Conservation (phyloP, 2,113 vertebrate species). For the Anoura caudifer region DNA sequence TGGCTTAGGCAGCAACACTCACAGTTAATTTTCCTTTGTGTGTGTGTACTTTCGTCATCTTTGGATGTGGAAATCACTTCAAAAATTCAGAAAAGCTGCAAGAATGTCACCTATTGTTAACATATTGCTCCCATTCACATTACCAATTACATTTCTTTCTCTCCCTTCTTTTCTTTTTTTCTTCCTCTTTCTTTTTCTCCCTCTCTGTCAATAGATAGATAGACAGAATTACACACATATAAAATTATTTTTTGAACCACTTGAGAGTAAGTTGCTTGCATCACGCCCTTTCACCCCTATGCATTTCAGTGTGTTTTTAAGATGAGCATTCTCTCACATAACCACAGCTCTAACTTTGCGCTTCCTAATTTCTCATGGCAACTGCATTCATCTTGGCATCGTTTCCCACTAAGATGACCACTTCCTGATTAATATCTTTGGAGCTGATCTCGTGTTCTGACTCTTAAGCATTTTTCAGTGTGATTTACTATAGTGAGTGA, state of each 20-base stretch:
- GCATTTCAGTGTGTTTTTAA: neutral
- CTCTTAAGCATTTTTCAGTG: neutral
- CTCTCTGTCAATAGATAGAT: neutral
- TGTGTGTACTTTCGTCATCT: neutral
- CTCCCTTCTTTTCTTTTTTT: neutral
- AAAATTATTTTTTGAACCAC: neutral
- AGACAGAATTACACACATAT: neutral
- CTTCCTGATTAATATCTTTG: conserved; percentile 45
- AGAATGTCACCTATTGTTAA: neutral
- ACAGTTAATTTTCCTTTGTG: neutral
- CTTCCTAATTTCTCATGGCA: neutral
- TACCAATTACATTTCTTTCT: neutral
- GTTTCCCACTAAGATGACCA: neutral
- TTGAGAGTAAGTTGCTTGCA: neutral
- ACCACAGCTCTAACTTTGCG: neutral
- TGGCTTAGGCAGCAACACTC: neutral
- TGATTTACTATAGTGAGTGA: conserved; percentile 48
- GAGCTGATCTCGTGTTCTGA: conserved; percentile 20
- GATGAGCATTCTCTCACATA: neutral
- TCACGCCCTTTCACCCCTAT: neutral
- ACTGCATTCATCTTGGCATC: neutral
- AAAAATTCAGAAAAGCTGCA: neutral
- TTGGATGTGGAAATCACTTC: conserved; percentile 5
- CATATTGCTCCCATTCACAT: neutral
- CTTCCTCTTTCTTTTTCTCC: neutral